These are phyloP conservation scores for Picus viridis DNA, from an alignment of 2,797 vertebrate genomes.

Conservation along the genomic window DNA sequence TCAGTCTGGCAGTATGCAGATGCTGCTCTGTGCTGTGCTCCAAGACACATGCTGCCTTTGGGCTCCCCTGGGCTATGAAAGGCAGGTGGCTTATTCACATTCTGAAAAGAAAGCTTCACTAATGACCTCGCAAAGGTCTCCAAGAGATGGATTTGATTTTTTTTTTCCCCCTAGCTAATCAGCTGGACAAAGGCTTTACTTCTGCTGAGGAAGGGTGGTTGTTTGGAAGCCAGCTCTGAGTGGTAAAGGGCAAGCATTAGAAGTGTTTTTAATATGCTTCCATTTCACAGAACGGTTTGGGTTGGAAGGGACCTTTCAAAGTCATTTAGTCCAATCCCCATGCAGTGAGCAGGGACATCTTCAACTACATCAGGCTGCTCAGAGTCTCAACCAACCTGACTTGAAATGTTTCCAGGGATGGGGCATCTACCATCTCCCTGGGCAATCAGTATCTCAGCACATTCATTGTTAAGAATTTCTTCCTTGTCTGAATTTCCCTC, in stretches of 20 bases:
- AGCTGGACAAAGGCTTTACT: constrained; percentile 44
- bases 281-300: neutral
- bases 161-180: constrained; percentile 24
- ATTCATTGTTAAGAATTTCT: too few species aligned
- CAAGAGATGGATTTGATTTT: neutral
- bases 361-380: too few species aligned
- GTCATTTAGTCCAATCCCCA: too few species aligned
- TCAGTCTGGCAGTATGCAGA: constrained; percentile 62
- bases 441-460: neutral
- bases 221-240: constrained; percentile 12
- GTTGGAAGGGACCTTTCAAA: too few species aligned
- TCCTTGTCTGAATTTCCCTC: too few species aligned
- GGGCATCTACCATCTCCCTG: neutral
- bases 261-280: constrained; percentile 40
- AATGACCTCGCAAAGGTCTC: constrained; percentile 63
- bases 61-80: constrained; percentile 65
- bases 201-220: neutral
- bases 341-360: too few species aligned
- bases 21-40: constrained; percentile 61
- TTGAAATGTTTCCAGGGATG: too few species aligned
- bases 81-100: constrained; percentile 74
- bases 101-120: constrained; percentile 33
- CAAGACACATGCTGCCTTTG: constrained; percentile 30
- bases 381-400: too few species aligned
- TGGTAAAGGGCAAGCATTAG: constrained; percentile 8